These are phyloP conservation scores for Rutilus rutilus DNA, from an alignment of 2,113 vertebrate genomes.

Conservation along the genomic window DNA sequence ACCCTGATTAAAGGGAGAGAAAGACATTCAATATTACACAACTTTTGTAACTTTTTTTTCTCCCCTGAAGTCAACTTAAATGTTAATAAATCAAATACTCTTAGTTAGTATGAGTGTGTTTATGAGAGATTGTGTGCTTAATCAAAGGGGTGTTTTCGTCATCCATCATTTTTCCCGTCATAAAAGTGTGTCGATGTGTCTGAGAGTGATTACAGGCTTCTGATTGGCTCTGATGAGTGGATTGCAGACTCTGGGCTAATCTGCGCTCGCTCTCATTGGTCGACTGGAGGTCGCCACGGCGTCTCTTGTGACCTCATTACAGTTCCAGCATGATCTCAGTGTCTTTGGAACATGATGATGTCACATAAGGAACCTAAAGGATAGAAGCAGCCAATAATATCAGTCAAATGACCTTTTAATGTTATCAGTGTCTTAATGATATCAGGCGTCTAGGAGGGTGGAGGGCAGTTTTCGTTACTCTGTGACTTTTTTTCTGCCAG, in stretches of 20 bases:
- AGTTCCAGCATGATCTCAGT: background rate
- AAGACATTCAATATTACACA: too few relatives aligned
- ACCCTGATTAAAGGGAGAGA: too few relatives aligned
- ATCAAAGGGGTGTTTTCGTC: background rate
- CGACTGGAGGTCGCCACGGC: background rate
- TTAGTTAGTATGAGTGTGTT: background rate
- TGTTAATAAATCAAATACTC: too few relatives aligned
- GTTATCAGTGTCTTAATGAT: background rate
- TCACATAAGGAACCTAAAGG: background rate
- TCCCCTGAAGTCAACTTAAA: too few relatives aligned
- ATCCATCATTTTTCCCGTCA: background rate
- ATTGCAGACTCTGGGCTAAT: background rate
- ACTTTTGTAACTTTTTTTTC: too few relatives aligned
- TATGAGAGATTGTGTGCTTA: background rate
- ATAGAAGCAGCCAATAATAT: background rate
- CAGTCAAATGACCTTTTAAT: constrained; percentile 8
- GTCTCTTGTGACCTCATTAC: background rate
- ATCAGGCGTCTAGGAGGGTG: background rate
- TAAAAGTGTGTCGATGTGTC: background rate
- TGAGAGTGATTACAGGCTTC: background rate
- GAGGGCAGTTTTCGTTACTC: background rate
- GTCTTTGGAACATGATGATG: background rate
- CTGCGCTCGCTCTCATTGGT: background rate
- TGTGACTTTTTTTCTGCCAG: constrained; percentile 15
- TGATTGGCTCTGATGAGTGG: background rate